These are phyloP conservation scores for Melanotaenia nigrans DNA, from an alignment of 2,797 vertebrate species.

Conservation along the genomic window DNA sequence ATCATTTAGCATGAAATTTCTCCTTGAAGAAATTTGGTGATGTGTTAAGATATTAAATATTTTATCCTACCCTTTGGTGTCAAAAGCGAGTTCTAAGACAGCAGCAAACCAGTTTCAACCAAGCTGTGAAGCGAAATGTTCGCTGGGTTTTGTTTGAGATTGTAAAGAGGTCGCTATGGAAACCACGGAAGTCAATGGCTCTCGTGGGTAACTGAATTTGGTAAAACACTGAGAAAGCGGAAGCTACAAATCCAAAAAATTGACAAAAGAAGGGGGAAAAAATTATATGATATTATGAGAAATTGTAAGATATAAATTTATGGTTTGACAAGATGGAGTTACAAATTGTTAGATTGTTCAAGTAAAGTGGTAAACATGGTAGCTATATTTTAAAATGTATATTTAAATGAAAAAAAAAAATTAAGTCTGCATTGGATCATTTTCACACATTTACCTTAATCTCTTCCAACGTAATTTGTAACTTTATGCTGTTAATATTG, in stretches of 20 bases:
- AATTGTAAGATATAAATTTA: neutral
- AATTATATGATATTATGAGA: neutral
- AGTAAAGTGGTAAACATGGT: neutral
- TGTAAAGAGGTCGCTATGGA: conserved; percentile 44
- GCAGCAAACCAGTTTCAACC: neutral
- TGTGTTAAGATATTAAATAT: neutral
- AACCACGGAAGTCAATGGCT: conserved; percentile 33
- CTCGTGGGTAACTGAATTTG: neutral
- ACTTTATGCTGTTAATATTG: neutral
- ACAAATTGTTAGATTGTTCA: neutral
- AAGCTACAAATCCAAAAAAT: neutral
- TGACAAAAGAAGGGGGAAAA: neutral
- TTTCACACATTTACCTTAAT: neutral
- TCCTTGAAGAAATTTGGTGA: neutral
- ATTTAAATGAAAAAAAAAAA: neutral
- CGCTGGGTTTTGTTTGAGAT: conserved; percentile 29
- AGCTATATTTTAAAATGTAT: neutral
- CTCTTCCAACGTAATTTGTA: neutral
- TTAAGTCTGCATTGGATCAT: neutral
- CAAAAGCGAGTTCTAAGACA: neutral
- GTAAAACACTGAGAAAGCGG: neutral
- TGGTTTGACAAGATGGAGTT: neutral
- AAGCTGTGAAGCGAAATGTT: neutral
- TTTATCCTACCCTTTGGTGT: conserved; percentile 23
- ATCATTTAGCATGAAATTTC: neutral